A percentile compares a stretch with the other conserved stretches of the same genome.
These are phyloP conservation scores for Echiichthys vipera DNA, from an alignment of 2,797 vertebrate genomes.

Conservation along the genomic window DNA sequence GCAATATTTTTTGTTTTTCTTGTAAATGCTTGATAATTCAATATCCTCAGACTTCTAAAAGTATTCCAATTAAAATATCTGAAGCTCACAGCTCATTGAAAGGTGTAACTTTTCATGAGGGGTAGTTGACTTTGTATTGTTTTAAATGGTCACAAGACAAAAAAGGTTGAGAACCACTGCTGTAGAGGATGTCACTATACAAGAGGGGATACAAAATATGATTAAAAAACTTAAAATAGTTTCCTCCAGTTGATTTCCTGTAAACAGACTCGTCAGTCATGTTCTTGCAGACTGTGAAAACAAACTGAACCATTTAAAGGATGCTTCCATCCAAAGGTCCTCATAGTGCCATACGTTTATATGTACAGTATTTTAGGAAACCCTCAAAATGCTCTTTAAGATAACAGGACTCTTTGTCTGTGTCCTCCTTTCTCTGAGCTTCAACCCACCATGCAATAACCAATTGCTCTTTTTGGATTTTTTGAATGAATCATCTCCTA, in stretches of 20 bases:
- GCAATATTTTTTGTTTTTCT: neutral
- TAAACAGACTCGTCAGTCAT: neutral
- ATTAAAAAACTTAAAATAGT: neutral
- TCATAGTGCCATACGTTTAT: constrained; percentile 44
- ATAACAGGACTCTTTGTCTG: neutral
- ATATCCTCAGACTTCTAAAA: neutral
- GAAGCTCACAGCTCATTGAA: neutral
- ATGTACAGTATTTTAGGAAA: constrained; percentile 27
- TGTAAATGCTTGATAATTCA: neutral
- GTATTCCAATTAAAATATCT: neutral
- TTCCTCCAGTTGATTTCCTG: constrained; percentile 17
- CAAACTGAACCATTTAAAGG: constrained; percentile 35
- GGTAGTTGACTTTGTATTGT: neutral
- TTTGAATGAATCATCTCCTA: constrained; percentile 29
- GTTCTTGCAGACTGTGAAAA: constrained; percentile 36
- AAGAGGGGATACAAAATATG: neutral
- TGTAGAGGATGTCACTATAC: neutral
- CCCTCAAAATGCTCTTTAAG: constrained; percentile 1
- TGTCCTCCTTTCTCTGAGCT: constrained; percentile 13
- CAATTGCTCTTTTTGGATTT: constrained; percentile 9
- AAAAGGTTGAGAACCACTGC: constrained; percentile 15
- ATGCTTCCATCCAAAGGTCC: constrained; percentile 27
- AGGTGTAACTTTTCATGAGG: neutral
- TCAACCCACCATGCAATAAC: constrained; percentile 27
- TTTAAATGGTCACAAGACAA: neutral